phyloP scores from a whole-genome alignment of 2,113 vertebrate species.

The Okapia johnstoni region DNA sequence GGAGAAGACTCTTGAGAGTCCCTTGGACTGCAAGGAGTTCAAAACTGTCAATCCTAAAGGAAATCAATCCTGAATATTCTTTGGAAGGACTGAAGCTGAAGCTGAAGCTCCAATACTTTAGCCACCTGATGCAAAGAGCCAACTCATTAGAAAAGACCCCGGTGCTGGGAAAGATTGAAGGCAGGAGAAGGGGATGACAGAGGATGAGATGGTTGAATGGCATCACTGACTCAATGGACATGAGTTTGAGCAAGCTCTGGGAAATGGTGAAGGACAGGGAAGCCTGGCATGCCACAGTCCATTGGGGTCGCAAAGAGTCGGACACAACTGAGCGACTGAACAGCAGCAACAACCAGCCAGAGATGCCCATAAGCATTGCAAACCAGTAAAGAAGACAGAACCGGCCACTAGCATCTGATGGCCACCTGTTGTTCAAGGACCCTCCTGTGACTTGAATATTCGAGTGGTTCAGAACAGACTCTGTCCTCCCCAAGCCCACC shows the following conservation, averaged over 20 bases:
- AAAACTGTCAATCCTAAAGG: not conserved
- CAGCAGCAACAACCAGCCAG: not conserved
- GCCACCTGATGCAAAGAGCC: not conserved
- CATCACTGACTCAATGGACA: not conserved
- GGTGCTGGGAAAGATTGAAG: not conserved
- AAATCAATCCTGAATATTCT: not conserved
- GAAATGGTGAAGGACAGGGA: not conserved
- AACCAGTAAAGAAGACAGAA: not conserved
- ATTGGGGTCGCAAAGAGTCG: not conserved
- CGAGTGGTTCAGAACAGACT: fast-evolving
- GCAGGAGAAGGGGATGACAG: not conserved
- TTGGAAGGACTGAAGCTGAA: not conserved
- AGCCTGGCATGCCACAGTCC: not conserved
- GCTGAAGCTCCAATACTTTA: not conserved
- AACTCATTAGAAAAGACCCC: not conserved
- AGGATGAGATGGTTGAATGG: not conserved
- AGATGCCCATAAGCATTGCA: not conserved
- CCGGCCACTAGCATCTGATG: not conserved
- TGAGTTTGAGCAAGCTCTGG: not conserved
- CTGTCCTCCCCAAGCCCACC: not conserved
- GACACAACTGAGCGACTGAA: not conserved
- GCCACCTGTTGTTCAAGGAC: not conserved
- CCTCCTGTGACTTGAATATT: not conserved
- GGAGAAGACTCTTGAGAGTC: not conserved
- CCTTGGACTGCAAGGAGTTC: not conserved